Evolutionary conservation across 2,797 vertebrate genomes (phyloP), one percentile per base, ranked within the genome.

Genomic region (Acipenser ruthenus): DNA sequence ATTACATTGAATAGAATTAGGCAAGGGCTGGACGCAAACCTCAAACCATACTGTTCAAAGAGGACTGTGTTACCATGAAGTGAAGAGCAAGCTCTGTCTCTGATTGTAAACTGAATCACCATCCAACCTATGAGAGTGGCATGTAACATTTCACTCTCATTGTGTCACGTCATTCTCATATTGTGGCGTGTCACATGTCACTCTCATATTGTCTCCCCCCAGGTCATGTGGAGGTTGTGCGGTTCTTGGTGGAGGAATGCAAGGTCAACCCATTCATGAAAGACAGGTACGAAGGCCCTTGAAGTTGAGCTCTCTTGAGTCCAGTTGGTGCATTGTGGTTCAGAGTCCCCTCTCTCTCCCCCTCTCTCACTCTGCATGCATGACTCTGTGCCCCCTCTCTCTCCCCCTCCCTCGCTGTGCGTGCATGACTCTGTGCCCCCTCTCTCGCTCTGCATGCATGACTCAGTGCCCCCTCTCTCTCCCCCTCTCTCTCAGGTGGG

Each of bases 141-240:
- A 18, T 18, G 15, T 18, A 18, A 18, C 15, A 1, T 18, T 18
- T 18, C 15, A 18, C 15, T 18, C 15, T 18, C 15, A 18, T 18
- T 18, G 15, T 18, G 15, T 1, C 15, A 18, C 1, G 15, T 18
- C 15, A 18, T 1, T 18, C 15, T 18, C 15, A 18, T 18, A 18
- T 18, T 18, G 15, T 18, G 15, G 15, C 15, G 1, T 18, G 15
- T 18, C 15, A 18, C 15, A 18, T 18, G 15, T 18, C 15, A 18
- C 15, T 64, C 13, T 66, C 68, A 18, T 18, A 18, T 18, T 73
- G 67, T 69, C 72, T 70, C 0, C 74, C 72, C 52, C 70, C 76
- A 94, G 93, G 93, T 75, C 92, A 94, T 59, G 69, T 71, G 6
- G 90, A 93, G 15, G 91, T 89, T n/a, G 90, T 93, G 70, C 84